phyloP scores from a whole-genome alignment of 2,797 vertebrate species.

The Mormyrops attenuatus region DNA sequence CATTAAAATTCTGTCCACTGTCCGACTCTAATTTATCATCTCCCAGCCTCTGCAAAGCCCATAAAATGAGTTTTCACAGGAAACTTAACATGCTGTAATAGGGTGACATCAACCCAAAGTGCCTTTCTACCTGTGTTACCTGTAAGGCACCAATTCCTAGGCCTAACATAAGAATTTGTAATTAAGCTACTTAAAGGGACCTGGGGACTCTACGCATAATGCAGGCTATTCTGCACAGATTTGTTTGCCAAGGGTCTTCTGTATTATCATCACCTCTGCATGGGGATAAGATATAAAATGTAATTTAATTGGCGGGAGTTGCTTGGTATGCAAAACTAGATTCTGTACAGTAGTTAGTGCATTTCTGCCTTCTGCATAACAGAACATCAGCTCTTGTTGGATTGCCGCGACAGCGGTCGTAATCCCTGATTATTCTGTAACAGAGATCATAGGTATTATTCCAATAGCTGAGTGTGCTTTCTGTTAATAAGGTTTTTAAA shows the following conservation, averaged over 20 bases:
- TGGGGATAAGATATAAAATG: not conserved
- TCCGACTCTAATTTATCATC: not conserved
- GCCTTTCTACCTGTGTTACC: not conserved
- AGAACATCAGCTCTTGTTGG: not conserved
- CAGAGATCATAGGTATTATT: not conserved
- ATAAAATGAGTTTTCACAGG: conserved; percentile 11
- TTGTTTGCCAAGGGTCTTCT: not conserved
- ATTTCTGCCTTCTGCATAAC: not conserved
- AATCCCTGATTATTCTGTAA: not conserved
- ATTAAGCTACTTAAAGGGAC: not conserved
- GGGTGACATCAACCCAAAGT: not conserved
- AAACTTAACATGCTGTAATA: not conserved
- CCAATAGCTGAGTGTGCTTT: not conserved
- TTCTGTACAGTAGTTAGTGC: not conserved
- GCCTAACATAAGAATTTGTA: not conserved
- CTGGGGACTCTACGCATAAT: not conserved
- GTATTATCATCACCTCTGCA: not conserved
- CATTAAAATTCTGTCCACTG: not conserved
- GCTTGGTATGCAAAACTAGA: not conserved
- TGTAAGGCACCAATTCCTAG: not conserved
- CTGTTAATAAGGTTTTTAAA: conserved; percentile 2
- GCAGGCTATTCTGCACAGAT: not conserved
- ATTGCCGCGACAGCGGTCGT: not conserved
- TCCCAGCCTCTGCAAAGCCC: not conserved
- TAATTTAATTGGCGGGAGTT: not conserved